phyloP scores from a whole-genome alignment of 2,797 vertebrate genomes.

The Rhadinocentrus ornatus region DNA sequence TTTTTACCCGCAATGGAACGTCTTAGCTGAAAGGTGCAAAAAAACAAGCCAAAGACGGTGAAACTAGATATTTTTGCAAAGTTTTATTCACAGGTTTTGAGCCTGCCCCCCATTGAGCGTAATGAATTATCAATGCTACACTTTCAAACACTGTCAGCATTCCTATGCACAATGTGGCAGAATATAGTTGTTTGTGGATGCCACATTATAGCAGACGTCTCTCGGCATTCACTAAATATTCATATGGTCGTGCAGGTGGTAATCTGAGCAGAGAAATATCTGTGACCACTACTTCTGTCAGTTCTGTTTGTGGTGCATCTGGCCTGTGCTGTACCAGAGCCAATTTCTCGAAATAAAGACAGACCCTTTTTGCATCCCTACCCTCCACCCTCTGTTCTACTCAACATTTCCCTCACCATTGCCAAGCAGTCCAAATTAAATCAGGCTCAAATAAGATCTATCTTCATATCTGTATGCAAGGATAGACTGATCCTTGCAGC shows the following conservation, averaged over 20 bases:
- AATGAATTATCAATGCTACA: conserved; percentile 72
- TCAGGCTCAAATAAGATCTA: conserved; percentile 80
- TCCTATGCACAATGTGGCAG: conserved; percentile 34
- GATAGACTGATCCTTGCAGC: conserved; percentile 71
- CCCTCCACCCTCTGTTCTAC: conserved; percentile 59
- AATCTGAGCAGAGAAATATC: conserved; percentile 64
- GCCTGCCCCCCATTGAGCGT: conserved; percentile 42
- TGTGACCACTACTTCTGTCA: conserved; percentile 76
- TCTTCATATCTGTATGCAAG: conserved; percentile 64
- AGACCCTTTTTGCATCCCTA: conserved; percentile 56
- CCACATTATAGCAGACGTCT: conserved; percentile 34
- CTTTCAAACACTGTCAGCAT: conserved; percentile 52
- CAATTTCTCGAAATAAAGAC: conserved; percentile 72
- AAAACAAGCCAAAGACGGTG: conserved; percentile 33
- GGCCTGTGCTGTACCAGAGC: conserved; percentile 60
- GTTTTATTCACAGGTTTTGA: conserved; percentile 66
- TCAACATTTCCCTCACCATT: conserved; percentile 53
- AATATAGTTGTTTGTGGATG: conserved; percentile 33
- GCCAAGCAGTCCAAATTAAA: conserved; percentile 75
- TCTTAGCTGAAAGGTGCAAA: conserved; percentile 10
- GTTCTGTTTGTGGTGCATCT: conserved; percentile 68
- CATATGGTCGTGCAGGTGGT: conserved; percentile 68
- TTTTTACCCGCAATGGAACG: conserved; percentile 18
- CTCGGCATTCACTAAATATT: conserved; percentile 61
- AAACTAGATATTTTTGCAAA: conserved; percentile 51